Conservation (phyloP, 92 coral and sea anemone genomes). For the Epizoanthus ramosus region DNA sequence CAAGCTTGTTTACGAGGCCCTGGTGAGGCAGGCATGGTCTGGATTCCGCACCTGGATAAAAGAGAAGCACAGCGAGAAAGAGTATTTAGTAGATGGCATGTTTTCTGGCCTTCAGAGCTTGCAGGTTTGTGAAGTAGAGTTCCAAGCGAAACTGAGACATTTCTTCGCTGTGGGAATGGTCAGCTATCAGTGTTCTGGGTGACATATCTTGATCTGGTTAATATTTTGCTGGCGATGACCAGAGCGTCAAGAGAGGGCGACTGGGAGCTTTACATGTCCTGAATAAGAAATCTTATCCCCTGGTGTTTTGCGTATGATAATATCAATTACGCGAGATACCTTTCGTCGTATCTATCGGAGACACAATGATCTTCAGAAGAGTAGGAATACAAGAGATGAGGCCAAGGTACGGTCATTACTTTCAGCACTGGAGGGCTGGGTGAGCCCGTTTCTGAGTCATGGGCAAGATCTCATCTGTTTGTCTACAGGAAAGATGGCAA, state of each 20-base stretch:
- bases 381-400: background rate
- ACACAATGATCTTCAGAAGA: conserved; percentile 5
- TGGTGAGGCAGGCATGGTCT: conserved; percentile 36
- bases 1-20: conserved; percentile 55
- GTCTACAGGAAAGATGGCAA: conserved; percentile 55
- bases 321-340: conserved; percentile 65
- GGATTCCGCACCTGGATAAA: conserved; percentile 30
- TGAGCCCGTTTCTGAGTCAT: conserved; percentile 11
- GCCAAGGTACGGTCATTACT: background rate
- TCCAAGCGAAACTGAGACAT: conserved; percentile 28
- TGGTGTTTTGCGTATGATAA: conserved; percentile 77
- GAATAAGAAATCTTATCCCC: conserved; percentile 42
- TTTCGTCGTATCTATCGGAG: conserved; percentile 56
- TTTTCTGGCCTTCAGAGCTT: background rate
- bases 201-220: conserved; percentile 53
- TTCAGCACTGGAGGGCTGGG: conserved; percentile 2
- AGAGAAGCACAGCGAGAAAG: conserved; percentile 15
- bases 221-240: conserved; percentile 47
- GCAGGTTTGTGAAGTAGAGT: conserved; percentile 12
- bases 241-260: conserved; percentile 61
- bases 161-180: conserved; percentile 47
- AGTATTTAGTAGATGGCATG: background rate
- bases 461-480: conserved; percentile 58
- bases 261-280: conserved; percentile 51
- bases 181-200: conserved; percentile 57